A percentile compares a stretch with the other conserved stretches of the same genome.
These are phyloP conservation scores for Eremophila alpestris DNA, from an alignment of 2,797 vertebrate species.

Conservation along the genomic window DNA sequence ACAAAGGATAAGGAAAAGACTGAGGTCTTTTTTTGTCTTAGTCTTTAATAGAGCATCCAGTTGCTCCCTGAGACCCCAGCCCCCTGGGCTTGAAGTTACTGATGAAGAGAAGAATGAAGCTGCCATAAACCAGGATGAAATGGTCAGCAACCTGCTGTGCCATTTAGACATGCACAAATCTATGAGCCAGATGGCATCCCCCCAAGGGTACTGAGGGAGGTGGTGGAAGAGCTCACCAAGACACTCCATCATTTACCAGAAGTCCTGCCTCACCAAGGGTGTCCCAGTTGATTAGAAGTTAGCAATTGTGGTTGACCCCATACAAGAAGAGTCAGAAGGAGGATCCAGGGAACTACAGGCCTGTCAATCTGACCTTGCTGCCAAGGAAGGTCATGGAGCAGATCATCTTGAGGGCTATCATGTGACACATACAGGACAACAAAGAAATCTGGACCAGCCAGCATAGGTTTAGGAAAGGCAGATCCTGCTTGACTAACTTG, in stretches of 20 bases:
- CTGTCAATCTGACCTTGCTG: neutral
- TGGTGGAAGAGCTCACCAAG: neutral
- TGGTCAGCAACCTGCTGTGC: neutral
- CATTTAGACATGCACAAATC: neutral
- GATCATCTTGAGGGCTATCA: neutral
- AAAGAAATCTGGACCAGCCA: neutral
- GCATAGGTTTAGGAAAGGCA: neutral
- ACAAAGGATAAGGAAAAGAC: neutral
- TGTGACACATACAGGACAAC: neutral
- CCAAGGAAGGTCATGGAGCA: neutral
- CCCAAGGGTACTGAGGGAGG: too few relatives aligned
- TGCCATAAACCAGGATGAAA: neutral
- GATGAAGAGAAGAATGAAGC: neutral
- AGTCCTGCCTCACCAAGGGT: neutral
- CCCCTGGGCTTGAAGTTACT: neutral
- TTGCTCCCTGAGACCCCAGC: neutral
- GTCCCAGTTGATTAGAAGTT: neutral
- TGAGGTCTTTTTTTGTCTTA: neutral
- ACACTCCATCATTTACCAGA: neutral
- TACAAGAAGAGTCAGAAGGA: neutral
- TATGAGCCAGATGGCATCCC: neutral
- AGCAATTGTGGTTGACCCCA: neutral
- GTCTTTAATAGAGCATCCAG: neutral
- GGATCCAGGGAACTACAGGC: neutral
- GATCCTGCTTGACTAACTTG: neutral